phyloP scores from a whole-genome alignment of 2,797 vertebrate species.

The Pseudochromis fuscus region DNA sequence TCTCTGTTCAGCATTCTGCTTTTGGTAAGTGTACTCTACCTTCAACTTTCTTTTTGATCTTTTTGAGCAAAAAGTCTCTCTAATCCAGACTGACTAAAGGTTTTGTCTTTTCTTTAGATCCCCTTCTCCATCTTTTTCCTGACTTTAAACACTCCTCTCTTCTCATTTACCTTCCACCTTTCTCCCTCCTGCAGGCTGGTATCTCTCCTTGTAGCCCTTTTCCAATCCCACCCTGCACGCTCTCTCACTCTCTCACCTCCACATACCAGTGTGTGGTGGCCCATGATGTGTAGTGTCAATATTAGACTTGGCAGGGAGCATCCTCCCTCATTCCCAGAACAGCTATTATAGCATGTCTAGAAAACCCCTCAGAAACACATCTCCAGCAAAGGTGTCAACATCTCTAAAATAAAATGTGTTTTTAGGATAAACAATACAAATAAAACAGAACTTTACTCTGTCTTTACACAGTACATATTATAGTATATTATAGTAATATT shows the following conservation, averaged over 20 bases:
- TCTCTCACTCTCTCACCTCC: background rate
- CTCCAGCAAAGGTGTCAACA: slow-evolving; percentile 26
- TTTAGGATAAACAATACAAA: background rate
- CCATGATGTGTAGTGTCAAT: slow-evolving; percentile 71
- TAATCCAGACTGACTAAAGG: too few relatives aligned
- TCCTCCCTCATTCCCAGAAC: slow-evolving; percentile 53
- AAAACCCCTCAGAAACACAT: slow-evolving; percentile 39
- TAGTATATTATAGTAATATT: too few relatives aligned
- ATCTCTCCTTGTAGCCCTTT: slow-evolving; percentile 1
- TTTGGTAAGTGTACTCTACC: background rate
- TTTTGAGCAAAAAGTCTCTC: background rate
- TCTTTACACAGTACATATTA: too few relatives aligned
- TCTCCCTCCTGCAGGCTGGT: background rate
- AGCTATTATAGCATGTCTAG: slow-evolving; percentile 59
- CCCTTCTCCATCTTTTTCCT: background rate
- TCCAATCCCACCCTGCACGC: background rate
- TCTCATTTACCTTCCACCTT: slow-evolving; percentile 3
- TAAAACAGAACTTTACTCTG: background rate
- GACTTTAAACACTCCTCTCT: background rate
- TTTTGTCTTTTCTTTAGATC: background rate
- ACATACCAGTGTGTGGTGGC: slow-evolving; percentile 61
- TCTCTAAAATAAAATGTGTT: background rate
- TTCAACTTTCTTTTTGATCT: background rate
- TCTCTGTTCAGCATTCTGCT: background rate
- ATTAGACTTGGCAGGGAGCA: slow-evolving; percentile 74